A percentile compares a stretch with the other conserved stretches of the same genome.
phyloP scores from a whole-genome alignment of 1,140 invertebrate genomes.

The Cotesia vestalis region DNA sequence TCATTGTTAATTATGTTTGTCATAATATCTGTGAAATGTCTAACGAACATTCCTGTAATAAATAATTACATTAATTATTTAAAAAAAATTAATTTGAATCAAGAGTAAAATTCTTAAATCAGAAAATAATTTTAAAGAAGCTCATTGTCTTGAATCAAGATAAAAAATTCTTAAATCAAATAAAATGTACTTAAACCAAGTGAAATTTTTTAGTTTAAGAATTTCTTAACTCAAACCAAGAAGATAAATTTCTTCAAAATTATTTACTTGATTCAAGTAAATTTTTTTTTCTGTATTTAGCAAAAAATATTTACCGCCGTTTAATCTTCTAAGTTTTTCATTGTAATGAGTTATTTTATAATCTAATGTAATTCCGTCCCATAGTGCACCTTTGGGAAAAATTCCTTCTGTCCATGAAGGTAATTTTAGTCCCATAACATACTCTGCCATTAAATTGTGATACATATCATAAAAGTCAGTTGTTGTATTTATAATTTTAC shows the following conservation, averaged over 20 bases:
- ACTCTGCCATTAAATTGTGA: constrained; percentile 65
- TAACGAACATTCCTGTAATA: constrained; percentile 61
- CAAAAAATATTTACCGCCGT: constrained; percentile 57
- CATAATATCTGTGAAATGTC: constrained; percentile 65
- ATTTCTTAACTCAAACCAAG: too few species aligned
- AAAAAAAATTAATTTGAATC: too few species aligned
- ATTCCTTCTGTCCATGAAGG: constrained; percentile 64
- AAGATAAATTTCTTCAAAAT: too few species aligned
- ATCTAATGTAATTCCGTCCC: constrained; percentile 64
- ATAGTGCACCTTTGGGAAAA: constrained; percentile 61
- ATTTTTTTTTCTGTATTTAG: too few species aligned
- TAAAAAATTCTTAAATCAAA: too few species aligned
- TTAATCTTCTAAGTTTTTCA: constrained; percentile 57
- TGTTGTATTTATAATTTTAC: constrained; percentile 59
- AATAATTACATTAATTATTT: background rate
- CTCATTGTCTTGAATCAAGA: too few species aligned
- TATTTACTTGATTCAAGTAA: too few species aligned
- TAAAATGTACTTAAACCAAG: too few species aligned
- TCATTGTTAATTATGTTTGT: constrained; percentile 55
- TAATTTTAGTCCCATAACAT: constrained; percentile 41
- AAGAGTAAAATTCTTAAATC: too few species aligned
- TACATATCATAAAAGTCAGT: constrained; percentile 66
- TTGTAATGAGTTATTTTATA: constrained; percentile 62
- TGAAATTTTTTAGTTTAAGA: too few species aligned
- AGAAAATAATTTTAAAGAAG: too few species aligned